phyloP scores from a whole-genome alignment of 2,797 vertebrate genomes.

The Silurus aristotelis region DNA sequence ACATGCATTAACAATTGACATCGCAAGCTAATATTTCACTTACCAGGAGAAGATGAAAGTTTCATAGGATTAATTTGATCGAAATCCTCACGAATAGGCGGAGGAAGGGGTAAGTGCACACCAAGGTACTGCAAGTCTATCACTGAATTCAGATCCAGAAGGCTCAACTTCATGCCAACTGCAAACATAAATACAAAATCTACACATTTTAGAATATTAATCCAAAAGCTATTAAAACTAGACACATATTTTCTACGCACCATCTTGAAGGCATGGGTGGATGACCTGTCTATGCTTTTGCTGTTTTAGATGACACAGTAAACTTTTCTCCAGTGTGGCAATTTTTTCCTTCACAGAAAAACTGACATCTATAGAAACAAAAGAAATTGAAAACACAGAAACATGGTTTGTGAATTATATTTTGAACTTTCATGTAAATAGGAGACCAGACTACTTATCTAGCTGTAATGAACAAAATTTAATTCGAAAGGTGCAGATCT shows the following conservation, averaged over 20 bases:
- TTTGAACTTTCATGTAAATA: background rate
- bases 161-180: conserved; percentile 92
- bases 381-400: conserved; percentile 13
- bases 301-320: conserved; percentile 81
- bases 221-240: background rate
- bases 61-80: background rate
- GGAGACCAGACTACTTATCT: background rate
- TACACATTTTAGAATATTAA: background rate
- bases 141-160: conserved; percentile 78
- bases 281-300: conserved; percentile 88
- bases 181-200: conserved; percentile 47
- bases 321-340: conserved; percentile 69
- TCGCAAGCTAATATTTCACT: conserved; percentile 30
- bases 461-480: background rate
- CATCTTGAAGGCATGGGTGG: conserved; percentile 89
- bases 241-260: conserved; percentile 64
- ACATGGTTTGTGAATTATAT: background rate
- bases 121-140: conserved; percentile 91
- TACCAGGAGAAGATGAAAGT: conserved; percentile 57
- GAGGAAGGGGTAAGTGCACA: conserved; percentile 81
- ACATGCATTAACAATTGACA: background rate
- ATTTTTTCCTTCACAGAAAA: conserved; percentile 63
- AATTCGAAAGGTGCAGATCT: background rate
- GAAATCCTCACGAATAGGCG: conserved; percentile 42
- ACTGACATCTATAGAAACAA: conserved; percentile 30